phyloP scores from a whole-genome alignment of 1,140 invertebrate genomes.

The Drosophila rhopaloa region DNA sequence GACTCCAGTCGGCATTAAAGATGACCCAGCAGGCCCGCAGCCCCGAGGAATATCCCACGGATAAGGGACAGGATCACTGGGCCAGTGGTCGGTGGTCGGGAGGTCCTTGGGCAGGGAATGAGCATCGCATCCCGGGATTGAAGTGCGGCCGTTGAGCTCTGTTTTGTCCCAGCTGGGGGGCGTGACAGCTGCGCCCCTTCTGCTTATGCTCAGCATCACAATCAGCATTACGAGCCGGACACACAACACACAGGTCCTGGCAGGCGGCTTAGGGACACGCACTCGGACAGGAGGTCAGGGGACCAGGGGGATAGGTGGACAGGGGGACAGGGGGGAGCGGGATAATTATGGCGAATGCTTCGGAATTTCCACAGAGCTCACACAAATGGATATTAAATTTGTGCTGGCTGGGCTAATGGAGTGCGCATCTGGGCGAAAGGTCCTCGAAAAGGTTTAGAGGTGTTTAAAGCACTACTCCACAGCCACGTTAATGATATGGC shows the following conservation, averaged over 20 bases:
- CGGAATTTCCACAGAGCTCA: conserved; percentile 13
- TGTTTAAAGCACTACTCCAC: not conserved
- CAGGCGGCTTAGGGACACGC: conserved; percentile 8
- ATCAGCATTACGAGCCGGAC: conserved; percentile 30
- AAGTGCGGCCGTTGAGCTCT: conserved; percentile 1
- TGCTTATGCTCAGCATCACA: conserved; percentile 43
- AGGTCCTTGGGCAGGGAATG: not conserved
- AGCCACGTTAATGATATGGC: conserved; percentile 25
- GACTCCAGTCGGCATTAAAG: conserved; percentile 42
- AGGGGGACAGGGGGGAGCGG: not conserved
- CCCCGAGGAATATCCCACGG: not conserved
- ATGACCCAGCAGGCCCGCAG: not conserved
- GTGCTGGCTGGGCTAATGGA: conserved; percentile 35
- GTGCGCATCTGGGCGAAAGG: conserved; percentile 19
- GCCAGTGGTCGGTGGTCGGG: too few species aligned
- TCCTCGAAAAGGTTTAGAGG: conserved; percentile 3
- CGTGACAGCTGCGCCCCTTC: conserved; percentile 22
- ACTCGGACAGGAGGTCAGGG: not conserved
- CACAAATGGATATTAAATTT: conserved; percentile 61
- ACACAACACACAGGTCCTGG: not conserved
- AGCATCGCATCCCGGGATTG: conserved; percentile 6
- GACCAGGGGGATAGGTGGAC: too few species aligned
- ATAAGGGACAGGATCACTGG: not conserved
- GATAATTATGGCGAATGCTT: conserved; percentile 59
- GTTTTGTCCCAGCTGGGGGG: conserved; percentile 12